phyloP scores from a whole-genome alignment of 30 jellyfish, hydroid and myxozoan species.

The Aurelia aurita complex sp. Pacific region DNA sequence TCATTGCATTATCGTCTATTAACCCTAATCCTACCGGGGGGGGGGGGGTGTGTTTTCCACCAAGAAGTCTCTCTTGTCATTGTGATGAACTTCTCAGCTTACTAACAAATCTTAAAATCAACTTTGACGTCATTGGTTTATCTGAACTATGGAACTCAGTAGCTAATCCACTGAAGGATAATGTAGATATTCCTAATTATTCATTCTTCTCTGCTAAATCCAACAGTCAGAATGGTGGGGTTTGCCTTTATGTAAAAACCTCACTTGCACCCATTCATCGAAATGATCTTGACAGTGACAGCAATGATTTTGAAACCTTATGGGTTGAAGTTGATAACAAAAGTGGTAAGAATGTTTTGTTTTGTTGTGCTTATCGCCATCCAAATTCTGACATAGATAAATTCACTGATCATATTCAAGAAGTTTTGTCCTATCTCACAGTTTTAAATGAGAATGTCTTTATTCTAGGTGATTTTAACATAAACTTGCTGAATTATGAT shows the following conservation, averaged over 20 bases:
- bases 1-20: no score
- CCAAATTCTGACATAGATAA: conserved; percentile 20
- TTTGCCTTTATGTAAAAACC: conserved; percentile 41
- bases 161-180: neutral
- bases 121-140: conserved; percentile 28
- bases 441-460: neutral
- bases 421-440: conserved; percentile 1
- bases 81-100: neutral
- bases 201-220: neutral
- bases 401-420: conserved; percentile 22
- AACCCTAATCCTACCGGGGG: no score
- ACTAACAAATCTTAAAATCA: neutral
- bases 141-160: conserved; percentile 40
- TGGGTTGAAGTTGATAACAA: conserved; percentile 12
- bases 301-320: conserved; percentile 17
- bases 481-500: conserved; percentile 29
- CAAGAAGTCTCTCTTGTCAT: conserved; percentile 29
- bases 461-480: conserved; percentile 50
- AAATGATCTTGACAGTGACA: conserved; percentile 17
- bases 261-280: conserved; percentile 17
- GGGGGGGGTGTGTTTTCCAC: no score
- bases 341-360: conserved; percentile 14
- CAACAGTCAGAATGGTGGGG: conserved; percentile 48
- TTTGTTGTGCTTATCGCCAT: conserved; percentile 51
- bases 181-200: conserved; percentile 29